These are phyloP conservation scores for Phalangium opilio DNA, from an alignment of 2,888 invertebrate species.

Conservation along the genomic window DNA sequence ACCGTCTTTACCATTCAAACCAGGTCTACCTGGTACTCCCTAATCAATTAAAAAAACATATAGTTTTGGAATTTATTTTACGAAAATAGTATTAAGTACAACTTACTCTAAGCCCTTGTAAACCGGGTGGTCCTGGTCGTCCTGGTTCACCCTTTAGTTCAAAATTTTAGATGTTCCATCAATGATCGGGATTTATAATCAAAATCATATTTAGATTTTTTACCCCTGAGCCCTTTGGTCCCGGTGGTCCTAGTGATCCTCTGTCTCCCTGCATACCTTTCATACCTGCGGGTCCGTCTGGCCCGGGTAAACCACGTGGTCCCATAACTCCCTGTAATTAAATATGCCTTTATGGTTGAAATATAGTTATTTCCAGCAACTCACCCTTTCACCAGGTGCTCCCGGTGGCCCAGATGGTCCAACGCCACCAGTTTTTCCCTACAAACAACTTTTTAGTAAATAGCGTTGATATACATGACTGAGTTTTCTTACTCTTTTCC, in stretches of 20 bases:
- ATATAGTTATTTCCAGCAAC: background rate
- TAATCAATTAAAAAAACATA: conserved; percentile 15
- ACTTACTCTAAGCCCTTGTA: conserved; percentile 37
- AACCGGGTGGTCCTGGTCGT: conserved; percentile 44
- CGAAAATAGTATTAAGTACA: no score
- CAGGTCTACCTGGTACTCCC: conserved; percentile 20
- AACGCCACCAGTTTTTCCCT: conserved; percentile 56
- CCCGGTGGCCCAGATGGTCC: conserved; percentile 52
- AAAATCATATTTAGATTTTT: background rate
- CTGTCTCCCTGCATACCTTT: conserved; percentile 54
- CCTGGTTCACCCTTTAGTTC: conserved; percentile 31
- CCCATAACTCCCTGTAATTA: conserved; percentile 13
- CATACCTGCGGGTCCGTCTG: conserved; percentile 56
- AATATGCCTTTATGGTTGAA: background rate
- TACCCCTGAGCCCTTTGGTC: conserved; percentile 22
- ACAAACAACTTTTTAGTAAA: background rate
- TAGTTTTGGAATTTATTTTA: background rate
- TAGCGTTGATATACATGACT: background rate
- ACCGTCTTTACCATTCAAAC: conserved; percentile 29
- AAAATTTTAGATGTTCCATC: no score
- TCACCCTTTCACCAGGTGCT: conserved; percentile 41
- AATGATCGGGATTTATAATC: no score
- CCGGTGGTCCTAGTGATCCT: conserved; percentile 35
- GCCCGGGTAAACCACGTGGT: conserved; percentile 51
- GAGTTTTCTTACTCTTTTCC: conserved; percentile 40